Evolutionary conservation across 2,888 invertebrate genomes (phyloP), one percentile per base, ranked within the genome.

Genomic region (Belgica antarctica): DNA sequence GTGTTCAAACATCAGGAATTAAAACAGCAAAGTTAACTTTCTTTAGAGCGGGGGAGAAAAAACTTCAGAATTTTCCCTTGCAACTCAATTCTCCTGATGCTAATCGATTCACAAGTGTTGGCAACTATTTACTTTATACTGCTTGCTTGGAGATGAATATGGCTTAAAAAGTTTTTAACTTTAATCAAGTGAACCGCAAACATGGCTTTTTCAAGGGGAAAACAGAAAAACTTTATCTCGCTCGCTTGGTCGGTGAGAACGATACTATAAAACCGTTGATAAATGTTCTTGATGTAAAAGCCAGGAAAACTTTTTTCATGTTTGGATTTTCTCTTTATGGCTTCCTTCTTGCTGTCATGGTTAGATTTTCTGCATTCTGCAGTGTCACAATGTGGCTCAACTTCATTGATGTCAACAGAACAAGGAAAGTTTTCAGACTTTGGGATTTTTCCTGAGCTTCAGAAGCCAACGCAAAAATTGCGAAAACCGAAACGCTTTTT

Each of bases 71-170:
- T 22, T 34, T 28, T 62, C 19, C 25, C 22, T 65, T 15, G 46
- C 65, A 41, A 65, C 46, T 52, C 52, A 59, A 27, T 25, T 66
- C 66, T 52, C 66, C 28, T 66, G 52, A 66, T 66, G 66, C 66
- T 66, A 66, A 66, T 66, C 66, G 66, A 66, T 66, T 66, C 28
- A 66, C 47, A 66, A 66, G 52, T 66, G 66, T 66, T 66, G 36
- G 24, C 52, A 52, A 52, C 5, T 52, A 52, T 52, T 52, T 52
- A 46, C 57, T 57, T 59, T 22, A 10, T 59, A 19, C 59, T 59
- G 59, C 3, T 59, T 46, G 12, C 5, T 46, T 46, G 5, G 8
- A n/a, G n/a, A 1, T 25, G 25, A n/a, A 59, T 27, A 59, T 27
- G 27, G 25, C 15, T 59, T 59, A 27, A 59, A n/a, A 52, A 52